Evolutionary conservation across 2,888 invertebrate genomes (phyloP).

Genomic region (Lucinisca nassula): DNA sequence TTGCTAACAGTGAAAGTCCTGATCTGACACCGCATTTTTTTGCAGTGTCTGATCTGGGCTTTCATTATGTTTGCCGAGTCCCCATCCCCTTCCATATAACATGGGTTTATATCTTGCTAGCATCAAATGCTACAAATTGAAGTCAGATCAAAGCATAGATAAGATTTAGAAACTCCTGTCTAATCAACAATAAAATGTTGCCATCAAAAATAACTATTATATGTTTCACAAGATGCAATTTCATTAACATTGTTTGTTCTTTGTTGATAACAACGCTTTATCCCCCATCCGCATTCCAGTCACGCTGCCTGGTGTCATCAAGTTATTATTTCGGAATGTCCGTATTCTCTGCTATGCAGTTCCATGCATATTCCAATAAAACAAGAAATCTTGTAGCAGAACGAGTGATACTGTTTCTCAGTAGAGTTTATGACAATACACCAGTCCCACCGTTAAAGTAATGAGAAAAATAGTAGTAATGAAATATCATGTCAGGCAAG

Average conservation of each 20-base stretch:
- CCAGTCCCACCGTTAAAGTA: not conserved
- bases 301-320: not conserved
- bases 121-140: too few species aligned
- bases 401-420: not conserved
- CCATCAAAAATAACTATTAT: not conserved
- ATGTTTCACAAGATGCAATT: not conserved
- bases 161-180: not conserved
- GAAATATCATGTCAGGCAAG: not conserved
- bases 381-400: not conserved
- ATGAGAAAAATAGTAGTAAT: not conserved
- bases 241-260: not conserved
- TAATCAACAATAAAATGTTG: not conserved
- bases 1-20: too few species aligned
- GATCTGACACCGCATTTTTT: too few species aligned
- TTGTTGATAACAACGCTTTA: not conserved
- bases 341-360: not conserved
- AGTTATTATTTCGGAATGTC: not conserved
- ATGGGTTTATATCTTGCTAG: too few species aligned
- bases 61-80: too few species aligned
- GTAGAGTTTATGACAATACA: not conserved
- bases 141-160: not conserved
- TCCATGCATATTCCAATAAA: slow-evolving; percentile 8
- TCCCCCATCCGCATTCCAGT: not conserved
- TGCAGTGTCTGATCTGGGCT: too few species aligned
- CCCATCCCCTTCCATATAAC: too few species aligned